Conservation (phyloP, 2,888 invertebrate genomes). For the Panopea generosa region DNA sequence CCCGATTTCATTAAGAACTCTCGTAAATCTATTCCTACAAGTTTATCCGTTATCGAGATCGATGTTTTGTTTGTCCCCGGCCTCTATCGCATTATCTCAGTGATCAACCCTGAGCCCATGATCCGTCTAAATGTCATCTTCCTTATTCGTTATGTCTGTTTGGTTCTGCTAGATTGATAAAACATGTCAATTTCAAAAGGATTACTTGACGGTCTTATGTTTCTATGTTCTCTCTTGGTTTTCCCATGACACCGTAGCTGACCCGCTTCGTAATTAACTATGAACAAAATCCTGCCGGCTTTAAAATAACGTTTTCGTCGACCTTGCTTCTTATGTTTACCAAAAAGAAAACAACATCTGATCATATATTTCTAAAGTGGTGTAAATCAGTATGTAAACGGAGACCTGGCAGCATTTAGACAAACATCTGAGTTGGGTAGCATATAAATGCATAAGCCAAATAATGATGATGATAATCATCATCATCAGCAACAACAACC, state of each 20-base stretch:
- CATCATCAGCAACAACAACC: too few species aligned
- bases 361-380: too few species aligned
- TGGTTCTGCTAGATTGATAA: slow-evolving; percentile 8
- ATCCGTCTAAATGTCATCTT: slow-evolving; percentile 16
- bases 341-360: too few species aligned
- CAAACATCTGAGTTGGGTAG: too few species aligned
- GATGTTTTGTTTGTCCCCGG: background rate
- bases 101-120: slow-evolving; percentile 5
- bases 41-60: background rate
- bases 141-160: slow-evolving; percentile 6
- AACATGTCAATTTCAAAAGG: slow-evolving; percentile 19
- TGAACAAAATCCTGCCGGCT: slow-evolving; percentile 14
- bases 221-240: background rate
- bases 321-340: slow-evolving; percentile 6
- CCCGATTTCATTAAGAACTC: slow-evolving; percentile 7
- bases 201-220: background rate
- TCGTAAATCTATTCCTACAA: slow-evolving; percentile 6
- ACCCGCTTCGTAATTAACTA: background rate
- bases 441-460: too few species aligned
- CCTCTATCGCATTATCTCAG: background rate
- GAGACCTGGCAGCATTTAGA: too few species aligned
- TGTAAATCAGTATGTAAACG: too few species aligned
- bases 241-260: slow-evolving; percentile 9
- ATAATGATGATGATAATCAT: too few species aligned
- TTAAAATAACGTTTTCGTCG: slow-evolving; percentile 36